Evolutionary conservation across 2,113 vertebrate genomes (phyloP), one percentile per base, ranked within the genome.

Genomic region (Odontophorus gujanensis): DNA sequence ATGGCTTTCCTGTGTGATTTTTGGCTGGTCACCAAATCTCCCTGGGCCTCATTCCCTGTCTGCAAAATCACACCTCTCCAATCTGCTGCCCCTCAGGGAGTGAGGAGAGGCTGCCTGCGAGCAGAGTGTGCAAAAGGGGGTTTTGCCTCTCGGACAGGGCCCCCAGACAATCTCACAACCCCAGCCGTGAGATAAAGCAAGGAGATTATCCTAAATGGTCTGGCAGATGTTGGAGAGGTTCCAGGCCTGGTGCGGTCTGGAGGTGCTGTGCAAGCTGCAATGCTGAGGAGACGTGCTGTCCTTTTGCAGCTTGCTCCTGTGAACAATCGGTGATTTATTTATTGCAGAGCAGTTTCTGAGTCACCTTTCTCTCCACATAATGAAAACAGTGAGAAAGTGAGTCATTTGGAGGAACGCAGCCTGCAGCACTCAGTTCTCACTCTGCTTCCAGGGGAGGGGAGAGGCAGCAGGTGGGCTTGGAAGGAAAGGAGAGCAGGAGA

Each of bases 1-100:
- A 89, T 38, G 87, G 90, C 82, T 96, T 96, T 97, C 93, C 94
- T 96, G 79, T 96, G 85, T 97, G 91, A 95, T 95, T 92, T 62
- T 97, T 93, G 95, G 95, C 94, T 75, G 40, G 84, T 85, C 59
- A 87, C 91, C 95, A 95, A 87, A 88, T 95, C 91, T 94, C 68
- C 36, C 5, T 86, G 82, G 90, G 89, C 90, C 87, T 95, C 91
- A 58, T n/a, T 94, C 90, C 57, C 57, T 85, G 87, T 83, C 93
- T 96, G 81, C 76, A 88, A 86, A 95, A 91, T 96, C 90, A 90
- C 93, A 95, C 96, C 91, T 95, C 89, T 78, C 0, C 7, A 85
- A 95, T 85, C 91, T 82, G 72, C 87, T 77, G 93, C 89, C 73
- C 83, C 6, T 1, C 0, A 2, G 79, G 74, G 85, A 74, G 84